phyloP scores from a whole-genome alignment of 2,113 vertebrate species.

The Embiotoca jacksoni region DNA sequence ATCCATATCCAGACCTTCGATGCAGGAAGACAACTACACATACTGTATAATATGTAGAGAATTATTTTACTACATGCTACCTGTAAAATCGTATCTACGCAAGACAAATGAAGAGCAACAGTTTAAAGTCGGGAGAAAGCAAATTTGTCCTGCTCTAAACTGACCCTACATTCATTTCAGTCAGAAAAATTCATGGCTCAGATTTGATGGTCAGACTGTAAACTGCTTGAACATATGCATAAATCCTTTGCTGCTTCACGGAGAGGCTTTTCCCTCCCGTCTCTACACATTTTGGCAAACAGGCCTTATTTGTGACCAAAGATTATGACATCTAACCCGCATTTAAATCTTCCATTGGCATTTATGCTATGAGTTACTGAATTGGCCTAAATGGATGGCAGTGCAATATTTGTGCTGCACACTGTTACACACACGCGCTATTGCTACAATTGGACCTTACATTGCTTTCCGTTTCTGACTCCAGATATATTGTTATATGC shows the following conservation, averaged over 20 bases:
- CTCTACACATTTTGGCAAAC: slow-evolving; percentile 78
- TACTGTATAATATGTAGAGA: slow-evolving; percentile 68
- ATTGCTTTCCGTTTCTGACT: slow-evolving; percentile 74
- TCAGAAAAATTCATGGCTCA: slow-evolving; percentile 83
- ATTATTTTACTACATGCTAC: slow-evolving; percentile 77
- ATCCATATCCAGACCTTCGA: slow-evolving; percentile 59
- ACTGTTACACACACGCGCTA: slow-evolving; percentile 75
- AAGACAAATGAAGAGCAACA: slow-evolving; percentile 79
- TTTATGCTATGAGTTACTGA: slow-evolving; percentile 78
- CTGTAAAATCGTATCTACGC: slow-evolving; percentile 72
- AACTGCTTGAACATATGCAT: slow-evolving; percentile 81
- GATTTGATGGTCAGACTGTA: slow-evolving; percentile 83
- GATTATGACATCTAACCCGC: slow-evolving; percentile 77
- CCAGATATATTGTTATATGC: slow-evolving; percentile 70
- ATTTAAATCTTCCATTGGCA: slow-evolving; percentile 81
- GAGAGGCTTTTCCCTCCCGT: slow-evolving; percentile 14
- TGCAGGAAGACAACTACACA: slow-evolving; percentile 80
- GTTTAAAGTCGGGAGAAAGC: slow-evolving; percentile 75
- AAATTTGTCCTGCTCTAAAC: slow-evolving; percentile 71
- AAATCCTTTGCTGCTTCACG: slow-evolving; percentile 76
- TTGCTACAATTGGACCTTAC: slow-evolving; percentile 82
- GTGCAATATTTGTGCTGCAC: slow-evolving; percentile 83
- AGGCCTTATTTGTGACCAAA: slow-evolving; percentile 76
- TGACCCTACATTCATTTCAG: slow-evolving; percentile 82
- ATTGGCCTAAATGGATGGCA: slow-evolving; percentile 81